phyloP scores from a whole-genome alignment of 2,888 invertebrate genomes.

The Aelia acuminata region DNA sequence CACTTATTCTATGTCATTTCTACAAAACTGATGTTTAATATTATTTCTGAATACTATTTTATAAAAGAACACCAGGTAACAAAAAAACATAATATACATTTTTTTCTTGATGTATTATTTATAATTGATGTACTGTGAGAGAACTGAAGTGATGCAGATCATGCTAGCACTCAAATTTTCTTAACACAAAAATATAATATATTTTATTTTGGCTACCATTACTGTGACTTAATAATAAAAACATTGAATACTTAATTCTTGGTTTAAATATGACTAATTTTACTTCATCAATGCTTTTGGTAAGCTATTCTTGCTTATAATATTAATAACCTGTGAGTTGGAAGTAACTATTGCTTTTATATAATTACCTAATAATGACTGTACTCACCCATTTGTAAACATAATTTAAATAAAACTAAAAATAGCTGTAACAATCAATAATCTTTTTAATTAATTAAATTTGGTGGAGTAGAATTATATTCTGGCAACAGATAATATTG shows the following conservation, averaged over 20 bases:
- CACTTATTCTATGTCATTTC: slow-evolving; percentile 11
- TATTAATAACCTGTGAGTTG: not conserved
- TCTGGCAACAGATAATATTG: not conserved
- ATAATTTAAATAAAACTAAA: not conserved
- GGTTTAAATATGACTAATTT: not conserved
- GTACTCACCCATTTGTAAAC: slow-evolving; percentile 9
- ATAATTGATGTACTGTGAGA: not conserved
- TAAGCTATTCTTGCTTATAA: not conserved
- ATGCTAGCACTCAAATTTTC: not conserved
- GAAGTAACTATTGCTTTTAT: not conserved
- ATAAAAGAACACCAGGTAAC: not conserved
- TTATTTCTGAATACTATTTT: not conserved
- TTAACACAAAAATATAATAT: not conserved
- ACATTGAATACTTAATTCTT: not conserved
- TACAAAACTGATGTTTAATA: slow-evolving; percentile 9
- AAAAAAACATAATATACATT: not conserved
- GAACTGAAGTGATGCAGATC: not conserved
- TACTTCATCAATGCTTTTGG: not conserved
- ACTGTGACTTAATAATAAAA: not conserved
- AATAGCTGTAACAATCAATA: not conserved
- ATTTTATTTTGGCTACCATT: not conserved
- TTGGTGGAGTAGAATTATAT: not conserved
- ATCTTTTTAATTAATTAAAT: not conserved
- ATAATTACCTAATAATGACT: not conserved
- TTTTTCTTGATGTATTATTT: not conserved